Base-by-base conservation (phyloP, 2,113 vertebrate species). In the Opisthocomus hoazin region DNA sequence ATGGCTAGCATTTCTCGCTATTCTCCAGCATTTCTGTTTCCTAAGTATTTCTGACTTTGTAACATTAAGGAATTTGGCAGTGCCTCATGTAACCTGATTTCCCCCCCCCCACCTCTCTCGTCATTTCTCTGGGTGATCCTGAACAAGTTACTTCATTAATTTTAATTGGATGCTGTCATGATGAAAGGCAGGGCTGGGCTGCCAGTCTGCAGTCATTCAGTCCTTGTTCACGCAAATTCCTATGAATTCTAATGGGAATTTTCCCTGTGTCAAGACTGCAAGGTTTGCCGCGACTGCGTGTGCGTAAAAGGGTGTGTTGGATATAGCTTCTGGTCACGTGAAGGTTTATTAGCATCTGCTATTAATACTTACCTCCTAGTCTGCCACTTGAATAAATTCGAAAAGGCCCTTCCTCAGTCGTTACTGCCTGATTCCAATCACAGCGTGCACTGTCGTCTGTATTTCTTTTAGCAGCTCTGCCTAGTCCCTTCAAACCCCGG, bases 91-190 rank as follows among this genome's bases (percentile, higher is more conserved):
- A 86, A 68, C 78, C 69, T 88, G 66, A 79, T 57, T 70, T 76
- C 26, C 15, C 60, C 50, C 57, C 41, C 64, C 30, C 39, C 12
- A 34, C 43, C 51, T 92, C 60, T 94, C 73, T 56, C 60, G 32
- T 60, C 39, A 60, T 87, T 95, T 96, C 94, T 73, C 80, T 76
- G 39, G 45, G 60, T 84, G 76, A 89, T 89, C 79, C 76, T 71
- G 45, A 91, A 74, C 58, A 87, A 92, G 85, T 78, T 89, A 73
- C 80, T 87, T 95, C 80, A 80, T 95, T 90, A 94, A 92, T 96
- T 94, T 95, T 94, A 94, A 88, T 81, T 84, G 90, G 88, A 81
- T 88, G 56, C 73, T 87, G 57, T 93, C 80, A 91, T 46, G 84
- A 92, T 83, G 56, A 93, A 79, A 45, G 57, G 37, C 60, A 3